Conservation (phyloP, 2,797 vertebrate genomes). For the Argentina silus region DNA sequence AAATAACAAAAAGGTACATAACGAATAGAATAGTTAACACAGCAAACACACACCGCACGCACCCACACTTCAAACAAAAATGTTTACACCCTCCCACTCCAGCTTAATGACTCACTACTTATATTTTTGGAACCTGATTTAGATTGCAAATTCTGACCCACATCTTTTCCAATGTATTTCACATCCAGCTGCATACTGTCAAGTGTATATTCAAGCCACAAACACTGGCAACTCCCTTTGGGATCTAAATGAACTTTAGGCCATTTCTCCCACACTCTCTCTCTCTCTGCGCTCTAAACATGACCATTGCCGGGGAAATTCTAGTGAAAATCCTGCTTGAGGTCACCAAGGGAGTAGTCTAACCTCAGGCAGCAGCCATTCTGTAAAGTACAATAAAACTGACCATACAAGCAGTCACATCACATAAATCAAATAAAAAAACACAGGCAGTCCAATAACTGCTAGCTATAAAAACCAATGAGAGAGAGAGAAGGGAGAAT, state of each 20-base stretch:
- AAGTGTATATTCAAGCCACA: neutral
- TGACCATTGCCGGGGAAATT: constrained; percentile 15
- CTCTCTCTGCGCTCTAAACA: neutral
- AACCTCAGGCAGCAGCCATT: constrained; percentile 14
- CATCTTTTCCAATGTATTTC: constrained; percentile 33
- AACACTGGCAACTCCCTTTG: too few species aligned
- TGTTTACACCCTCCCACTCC: constrained; percentile 51
- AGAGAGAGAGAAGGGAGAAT: constrained; percentile 11
- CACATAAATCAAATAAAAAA: constrained; percentile 8
- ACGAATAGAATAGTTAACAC: too few species aligned
- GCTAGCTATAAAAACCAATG: neutral
- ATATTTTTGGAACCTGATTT: constrained; percentile 63
- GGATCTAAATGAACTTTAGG: neutral
- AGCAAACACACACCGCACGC: constrained; percentile 20
- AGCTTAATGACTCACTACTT: constrained; percentile 51
- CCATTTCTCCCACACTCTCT: neutral
- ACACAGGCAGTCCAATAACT: constrained; percentile 20
- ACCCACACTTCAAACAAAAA: constrained; percentile 59
- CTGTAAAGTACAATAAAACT: constrained; percentile 25
- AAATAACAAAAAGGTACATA: too few species aligned
- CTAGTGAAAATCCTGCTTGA: constrained; percentile 11
- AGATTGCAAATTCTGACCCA: constrained; percentile 71
- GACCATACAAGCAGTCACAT: constrained; percentile 16
- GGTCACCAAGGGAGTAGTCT: neutral
- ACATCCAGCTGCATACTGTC: neutral